Evolutionary conservation across 1,140 invertebrate genomes (phyloP).

Genomic region (Drosophila elegans): DNA sequence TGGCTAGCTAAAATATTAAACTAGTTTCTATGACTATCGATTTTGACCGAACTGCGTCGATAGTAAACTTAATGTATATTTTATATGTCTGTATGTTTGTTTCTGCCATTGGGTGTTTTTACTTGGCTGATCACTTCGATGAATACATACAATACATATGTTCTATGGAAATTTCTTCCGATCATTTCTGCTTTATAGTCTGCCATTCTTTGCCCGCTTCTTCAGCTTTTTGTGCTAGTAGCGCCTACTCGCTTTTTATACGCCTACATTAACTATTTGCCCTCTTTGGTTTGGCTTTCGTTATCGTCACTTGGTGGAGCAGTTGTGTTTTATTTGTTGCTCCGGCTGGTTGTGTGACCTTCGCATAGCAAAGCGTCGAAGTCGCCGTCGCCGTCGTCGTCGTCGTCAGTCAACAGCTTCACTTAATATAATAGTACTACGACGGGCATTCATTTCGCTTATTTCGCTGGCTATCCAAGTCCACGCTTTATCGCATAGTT

Average conservation of each 20-base stretch:
- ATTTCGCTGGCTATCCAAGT: constrained; percentile 68
- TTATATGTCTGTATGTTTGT: too few relatives aligned
- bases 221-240: not conserved
- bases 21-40: not conserved
- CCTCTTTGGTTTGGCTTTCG: constrained; percentile 17
- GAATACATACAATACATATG: not conserved
- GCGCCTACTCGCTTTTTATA: constrained; percentile 15
- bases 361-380: constrained; percentile 77
- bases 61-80: too few relatives aligned
- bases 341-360: constrained; percentile 59
- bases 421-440: constrained; percentile 77
- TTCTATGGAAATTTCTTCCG: constrained; percentile 1
- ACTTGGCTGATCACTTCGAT: not conserved
- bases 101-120: not conserved
- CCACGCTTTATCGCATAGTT: constrained; percentile 79
- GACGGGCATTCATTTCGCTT: constrained; percentile 51
- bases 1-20: not conserved
- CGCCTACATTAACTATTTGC: constrained; percentile 23
- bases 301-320: constrained; percentile 36
- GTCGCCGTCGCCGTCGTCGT: constrained; percentile 38
- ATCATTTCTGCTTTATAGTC: constrained; percentile 4
- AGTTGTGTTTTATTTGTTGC: constrained; percentile 18
- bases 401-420: constrained; percentile 54
- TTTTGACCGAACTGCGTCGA: not conserved
- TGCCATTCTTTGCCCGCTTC: not conserved